phyloP scores from a whole-genome alignment of 2,797 vertebrate species.

The Danio aesculapii region DNA sequence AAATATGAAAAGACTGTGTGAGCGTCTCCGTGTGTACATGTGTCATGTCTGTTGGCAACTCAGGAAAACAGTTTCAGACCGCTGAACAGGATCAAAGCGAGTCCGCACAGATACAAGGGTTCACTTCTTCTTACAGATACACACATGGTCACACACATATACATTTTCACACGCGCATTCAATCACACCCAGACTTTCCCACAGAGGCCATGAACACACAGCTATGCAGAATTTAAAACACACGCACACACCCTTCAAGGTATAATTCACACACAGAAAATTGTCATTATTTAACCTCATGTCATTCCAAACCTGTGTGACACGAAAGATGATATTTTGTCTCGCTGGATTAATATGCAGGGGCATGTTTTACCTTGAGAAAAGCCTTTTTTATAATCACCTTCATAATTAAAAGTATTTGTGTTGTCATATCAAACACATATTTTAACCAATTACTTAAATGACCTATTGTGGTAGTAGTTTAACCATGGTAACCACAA shows the following conservation, averaged over 20 bases:
- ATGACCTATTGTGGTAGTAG: no score
- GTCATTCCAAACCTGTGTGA: not conserved
- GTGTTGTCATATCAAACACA: no score
- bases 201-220: conserved; percentile 4
- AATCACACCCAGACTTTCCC: conserved; percentile 51
- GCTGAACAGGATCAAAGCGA: conserved; percentile 61
- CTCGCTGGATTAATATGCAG: no score
- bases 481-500: no score
- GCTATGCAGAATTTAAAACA: not conserved
- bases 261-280: not conserved
- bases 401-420: no score
- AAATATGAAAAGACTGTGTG: conserved; percentile 52
- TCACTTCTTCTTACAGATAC: conserved; percentile 50
- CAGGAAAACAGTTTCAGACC: conserved; percentile 57
- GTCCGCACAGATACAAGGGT: conserved; percentile 46
- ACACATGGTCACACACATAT: conserved; percentile 47
- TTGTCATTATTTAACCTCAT: not conserved
- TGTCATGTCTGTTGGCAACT: conserved; percentile 46
- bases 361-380: no score
- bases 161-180: conserved; percentile 37
- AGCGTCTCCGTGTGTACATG: conserved; percentile 31
- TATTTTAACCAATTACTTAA: no score
- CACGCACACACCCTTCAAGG: not conserved
- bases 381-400: no score
- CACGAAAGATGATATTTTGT: not conserved